A percentile compares a stretch with the other conserved stretches of the same genome.
Conservation (phyloP, 2,113 vertebrate species). For the Cichladusa arquata region DNA sequence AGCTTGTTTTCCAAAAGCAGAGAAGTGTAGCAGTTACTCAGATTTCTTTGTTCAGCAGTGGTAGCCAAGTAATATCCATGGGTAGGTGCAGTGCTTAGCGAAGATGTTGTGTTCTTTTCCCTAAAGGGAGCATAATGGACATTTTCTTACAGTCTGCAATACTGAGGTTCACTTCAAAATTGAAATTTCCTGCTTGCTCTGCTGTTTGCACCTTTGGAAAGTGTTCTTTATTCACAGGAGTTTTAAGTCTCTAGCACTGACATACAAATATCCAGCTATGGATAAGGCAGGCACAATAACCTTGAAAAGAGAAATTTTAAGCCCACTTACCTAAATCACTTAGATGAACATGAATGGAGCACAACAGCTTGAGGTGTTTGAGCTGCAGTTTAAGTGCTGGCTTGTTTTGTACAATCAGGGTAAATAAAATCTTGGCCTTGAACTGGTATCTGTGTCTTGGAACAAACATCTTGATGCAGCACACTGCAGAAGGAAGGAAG, state of each 20-base stretch:
- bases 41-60: not conserved
- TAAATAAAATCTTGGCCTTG: slow-evolving; percentile 51
- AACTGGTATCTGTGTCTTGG: slow-evolving; percentile 25
- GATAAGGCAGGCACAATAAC: not conserved
- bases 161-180: not conserved
- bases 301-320: not conserved
- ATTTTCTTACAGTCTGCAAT: not conserved
- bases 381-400: not conserved
- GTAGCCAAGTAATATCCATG: not conserved
- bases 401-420: not conserved
- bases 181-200: not conserved
- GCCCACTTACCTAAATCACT: not conserved
- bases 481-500: slow-evolving; percentile 53
- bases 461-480: slow-evolving; percentile 27
- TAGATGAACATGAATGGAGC: not conserved
- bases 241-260: not conserved
- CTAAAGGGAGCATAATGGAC: not conserved
- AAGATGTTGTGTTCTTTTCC: not conserved
- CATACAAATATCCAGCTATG: not conserved
- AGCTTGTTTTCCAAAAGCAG: not conserved
- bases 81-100: not conserved
- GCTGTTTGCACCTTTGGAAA: not conserved
- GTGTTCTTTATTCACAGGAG: not conserved
- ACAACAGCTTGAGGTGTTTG: not conserved
- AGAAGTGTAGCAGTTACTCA: not conserved